Conservation (phyloP, 2,888 invertebrate genomes). For the Hipparchia sbordonii region DNA sequence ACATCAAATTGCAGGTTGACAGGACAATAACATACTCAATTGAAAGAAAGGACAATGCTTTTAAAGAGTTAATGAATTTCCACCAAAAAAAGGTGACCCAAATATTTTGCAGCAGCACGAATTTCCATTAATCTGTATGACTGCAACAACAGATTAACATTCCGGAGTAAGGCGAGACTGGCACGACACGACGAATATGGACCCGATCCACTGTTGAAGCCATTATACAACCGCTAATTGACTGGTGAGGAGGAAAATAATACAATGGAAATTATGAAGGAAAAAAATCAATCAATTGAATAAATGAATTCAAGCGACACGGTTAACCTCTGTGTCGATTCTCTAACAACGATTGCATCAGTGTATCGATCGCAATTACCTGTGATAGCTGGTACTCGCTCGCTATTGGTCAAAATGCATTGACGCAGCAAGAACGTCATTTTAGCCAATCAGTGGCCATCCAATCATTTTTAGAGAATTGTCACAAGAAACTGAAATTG, state of each 20-base stretch:
- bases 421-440: too few relatives aligned
- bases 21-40: not conserved
- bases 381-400: too few relatives aligned
- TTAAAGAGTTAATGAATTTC: not conserved
- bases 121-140: conserved; percentile 40
- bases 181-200: conserved; percentile 47
- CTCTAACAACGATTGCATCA: too few relatives aligned
- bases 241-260: not conserved
- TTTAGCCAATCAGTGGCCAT: too few relatives aligned
- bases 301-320: not conserved
- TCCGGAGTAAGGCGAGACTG: conserved; percentile 46
- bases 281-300: not conserved
- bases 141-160: conserved; percentile 49
- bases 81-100: conserved; percentile 12
- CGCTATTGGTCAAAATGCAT: too few relatives aligned
- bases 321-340: too few relatives aligned
- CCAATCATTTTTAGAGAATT: too few relatives aligned
- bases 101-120: conserved; percentile 44
- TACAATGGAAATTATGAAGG: not conserved
- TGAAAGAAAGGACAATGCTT: not conserved
- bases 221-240: not conserved
- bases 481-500: too few relatives aligned
- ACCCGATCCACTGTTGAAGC: conserved; percentile 5
- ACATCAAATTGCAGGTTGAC: too few relatives aligned
- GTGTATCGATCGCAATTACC: too few relatives aligned